Evolutionary conservation across 2,797 vertebrate species (phyloP), one percentile per base, ranked within the genome.

Genomic region (Nannoperca australis): DNA sequence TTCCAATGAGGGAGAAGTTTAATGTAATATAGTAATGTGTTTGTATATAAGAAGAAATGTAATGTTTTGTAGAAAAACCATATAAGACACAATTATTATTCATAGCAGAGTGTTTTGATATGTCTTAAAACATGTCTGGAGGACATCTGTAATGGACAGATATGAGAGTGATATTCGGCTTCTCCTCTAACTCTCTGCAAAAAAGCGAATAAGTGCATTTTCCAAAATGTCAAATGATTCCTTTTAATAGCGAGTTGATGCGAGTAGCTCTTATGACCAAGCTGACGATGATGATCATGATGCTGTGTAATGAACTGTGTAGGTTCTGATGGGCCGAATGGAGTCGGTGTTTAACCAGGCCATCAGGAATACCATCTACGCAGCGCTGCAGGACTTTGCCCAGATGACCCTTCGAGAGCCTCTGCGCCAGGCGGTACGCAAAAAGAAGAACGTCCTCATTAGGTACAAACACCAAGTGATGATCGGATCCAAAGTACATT

Each of bases 301-400:
- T 58, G 51, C 7, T 67, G 49, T 78, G 71, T 76, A 2, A 67
- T 73, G 11, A 53, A 0, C 67, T 61, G 18, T 59, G 30, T 20
- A 94, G 94, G 94, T 99, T 76, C 96, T 99, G 77, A 99, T 99
- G 98, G 98, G 98, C 45, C 93, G 98, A 49, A 99, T 99, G 98
- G 98, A 99, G 92, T 99, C 98, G 0, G 98, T 99, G 73, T 99
- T 99, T 85, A 99, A 99, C 94, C 98, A 99, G 88, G 98, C 98
- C 88, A 98, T 99, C 91, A 96, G 98, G 81, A 99, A 99, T 79
- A 99, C 98, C 42, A 99, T 99, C 94, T 99, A 99, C 0, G 97
- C 98, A 0, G 98, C 98, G 2, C 94, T 99, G 92, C 98, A 99
- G 92, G 98, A 99, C 92, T 99, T 99, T 44, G 97, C 98, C 71